These are phyloP conservation scores for Auanema freiburgensis DNA, from an alignment of 2,888 invertebrate genomes.

Conservation along the genomic window DNA sequence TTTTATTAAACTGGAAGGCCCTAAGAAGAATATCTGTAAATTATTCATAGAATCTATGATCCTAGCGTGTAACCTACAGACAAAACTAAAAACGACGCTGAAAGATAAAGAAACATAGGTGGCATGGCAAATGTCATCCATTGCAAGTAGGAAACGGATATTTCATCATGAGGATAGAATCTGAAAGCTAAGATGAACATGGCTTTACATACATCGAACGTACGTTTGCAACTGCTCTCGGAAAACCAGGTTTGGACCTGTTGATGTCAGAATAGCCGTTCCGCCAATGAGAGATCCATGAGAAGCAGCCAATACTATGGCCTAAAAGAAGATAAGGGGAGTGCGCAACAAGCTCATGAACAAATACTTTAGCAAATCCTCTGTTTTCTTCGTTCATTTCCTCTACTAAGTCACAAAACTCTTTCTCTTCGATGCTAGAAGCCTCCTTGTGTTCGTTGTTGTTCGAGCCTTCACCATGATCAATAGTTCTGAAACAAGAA, in stretches of 20 bases:
- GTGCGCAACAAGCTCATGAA: conserved; percentile 1
- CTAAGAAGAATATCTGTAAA: conserved; percentile 26
- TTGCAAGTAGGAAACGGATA: conserved; percentile 36
- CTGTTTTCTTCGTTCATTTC: conserved; percentile 5
- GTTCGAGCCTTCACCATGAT: too few relatives aligned
- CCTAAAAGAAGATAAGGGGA: conserved; percentile 10
- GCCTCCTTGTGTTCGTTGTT: too few relatives aligned
- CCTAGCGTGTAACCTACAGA: conserved; percentile 12
- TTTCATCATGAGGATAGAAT: conserved; percentile 26
- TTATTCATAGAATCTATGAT: too few relatives aligned
- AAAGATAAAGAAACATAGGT: conserved; percentile 33
- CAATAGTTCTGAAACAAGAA: too few relatives aligned
- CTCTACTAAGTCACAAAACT: conserved; percentile 1
- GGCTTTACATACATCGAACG: not conserved
- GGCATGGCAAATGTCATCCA: conserved; percentile 46
- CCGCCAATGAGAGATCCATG: conserved; percentile 44
- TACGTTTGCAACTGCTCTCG: conserved; percentile 37
- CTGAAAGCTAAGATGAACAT: conserved; percentile 15
- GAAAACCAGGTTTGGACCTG: conserved; percentile 42
- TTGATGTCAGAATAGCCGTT: conserved; percentile 41
- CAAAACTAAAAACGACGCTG: conserved; percentile 35
- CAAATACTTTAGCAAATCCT: conserved; percentile 13
- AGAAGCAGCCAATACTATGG: conserved; percentile 36
- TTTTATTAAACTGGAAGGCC: conserved; percentile 16
- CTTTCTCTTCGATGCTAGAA: not conserved